phyloP scores from a whole-genome alignment of 2,113 vertebrate species.

The Corythornis madagascariensis region DNA sequence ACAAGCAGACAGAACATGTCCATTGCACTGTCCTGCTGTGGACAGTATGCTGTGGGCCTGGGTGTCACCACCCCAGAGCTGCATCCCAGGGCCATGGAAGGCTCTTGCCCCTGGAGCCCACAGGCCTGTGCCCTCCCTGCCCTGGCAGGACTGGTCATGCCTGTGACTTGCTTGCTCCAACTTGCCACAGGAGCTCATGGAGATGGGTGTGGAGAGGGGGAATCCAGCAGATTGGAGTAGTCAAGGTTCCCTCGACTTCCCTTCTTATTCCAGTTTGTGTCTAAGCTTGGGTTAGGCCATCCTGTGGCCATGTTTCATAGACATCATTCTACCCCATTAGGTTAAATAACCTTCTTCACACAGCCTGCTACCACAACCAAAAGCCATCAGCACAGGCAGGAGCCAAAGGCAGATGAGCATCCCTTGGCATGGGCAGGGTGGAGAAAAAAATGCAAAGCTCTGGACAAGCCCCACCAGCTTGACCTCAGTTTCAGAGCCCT shows the following conservation, averaged over 20 bases:
- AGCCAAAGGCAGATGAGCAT: not conserved
- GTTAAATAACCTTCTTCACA: not conserved
- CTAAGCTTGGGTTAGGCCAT: accelerated
- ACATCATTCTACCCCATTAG: not conserved
- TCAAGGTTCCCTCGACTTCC: not conserved
- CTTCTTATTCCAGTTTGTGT: not conserved
- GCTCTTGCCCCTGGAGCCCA: not conserved
- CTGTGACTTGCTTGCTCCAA: not conserved
- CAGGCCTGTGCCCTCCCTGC: not conserved
- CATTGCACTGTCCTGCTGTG: not conserved
- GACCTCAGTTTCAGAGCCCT: not conserved
- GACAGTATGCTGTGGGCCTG: accelerated
- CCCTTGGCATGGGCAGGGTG: not conserved
- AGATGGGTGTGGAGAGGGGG: not conserved
- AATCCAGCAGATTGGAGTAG: not conserved
- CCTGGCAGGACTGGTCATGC: not conserved
- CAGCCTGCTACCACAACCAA: not conserved
- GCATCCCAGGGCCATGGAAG: accelerated
- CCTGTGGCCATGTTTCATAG: not conserved
- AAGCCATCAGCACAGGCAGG: not conserved
- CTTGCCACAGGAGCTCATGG: not conserved
- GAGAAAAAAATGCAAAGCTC: not conserved
- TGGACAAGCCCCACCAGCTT: not conserved
- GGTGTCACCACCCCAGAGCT: not conserved
- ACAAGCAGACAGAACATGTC: accelerated